A percentile compares a stretch with the other conserved stretches of the same genome.
Conservation (phyloP, 2,888 invertebrate genomes). For the Neoitamus cyanurus region DNA sequence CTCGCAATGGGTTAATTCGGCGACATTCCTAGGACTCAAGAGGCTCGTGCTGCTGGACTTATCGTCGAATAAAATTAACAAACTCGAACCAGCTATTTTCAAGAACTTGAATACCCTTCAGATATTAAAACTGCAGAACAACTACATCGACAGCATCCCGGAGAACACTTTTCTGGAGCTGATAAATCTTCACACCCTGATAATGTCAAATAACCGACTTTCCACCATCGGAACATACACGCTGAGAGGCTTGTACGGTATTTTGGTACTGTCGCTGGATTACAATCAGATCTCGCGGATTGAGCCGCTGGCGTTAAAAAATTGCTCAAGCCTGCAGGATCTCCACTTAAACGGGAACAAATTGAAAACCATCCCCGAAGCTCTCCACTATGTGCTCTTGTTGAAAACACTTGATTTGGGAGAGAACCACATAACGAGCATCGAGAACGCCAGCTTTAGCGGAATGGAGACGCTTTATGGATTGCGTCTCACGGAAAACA, state of each 20-base stretch:
- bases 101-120: conserved; percentile 85
- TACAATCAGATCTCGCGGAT: conserved; percentile 85
- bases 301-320: conserved; percentile 86
- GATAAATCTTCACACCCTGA: conserved; percentile 88
- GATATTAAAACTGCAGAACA: conserved; percentile 86
- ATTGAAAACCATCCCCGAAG: conserved; percentile 81
- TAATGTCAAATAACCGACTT: conserved; percentile 87
- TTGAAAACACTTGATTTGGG: conserved; percentile 90
- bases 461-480: conserved; percentile 89
- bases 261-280: conserved; percentile 85
- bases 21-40: conserved; percentile 87
- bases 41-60: conserved; percentile 86
- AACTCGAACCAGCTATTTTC: conserved; percentile 84
- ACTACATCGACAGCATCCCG: conserved; percentile 83
- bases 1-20: conserved; percentile 86
- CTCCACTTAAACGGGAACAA: conserved; percentile 90
- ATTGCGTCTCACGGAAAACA: conserved; percentile 88
- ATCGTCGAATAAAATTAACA: conserved; percentile 85
- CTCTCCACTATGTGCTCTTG: conserved; percentile 84
- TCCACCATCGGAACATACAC: conserved; percentile 85
- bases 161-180: conserved; percentile 89
- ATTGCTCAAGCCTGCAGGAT: conserved; percentile 89
- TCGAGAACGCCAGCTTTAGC: conserved; percentile 85
- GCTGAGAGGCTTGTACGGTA: conserved; percentile 85
- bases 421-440: conserved; percentile 85